phyloP scores from a whole-genome alignment of 2,888 invertebrate genomes.

The Hyposoter dolosus region DNA sequence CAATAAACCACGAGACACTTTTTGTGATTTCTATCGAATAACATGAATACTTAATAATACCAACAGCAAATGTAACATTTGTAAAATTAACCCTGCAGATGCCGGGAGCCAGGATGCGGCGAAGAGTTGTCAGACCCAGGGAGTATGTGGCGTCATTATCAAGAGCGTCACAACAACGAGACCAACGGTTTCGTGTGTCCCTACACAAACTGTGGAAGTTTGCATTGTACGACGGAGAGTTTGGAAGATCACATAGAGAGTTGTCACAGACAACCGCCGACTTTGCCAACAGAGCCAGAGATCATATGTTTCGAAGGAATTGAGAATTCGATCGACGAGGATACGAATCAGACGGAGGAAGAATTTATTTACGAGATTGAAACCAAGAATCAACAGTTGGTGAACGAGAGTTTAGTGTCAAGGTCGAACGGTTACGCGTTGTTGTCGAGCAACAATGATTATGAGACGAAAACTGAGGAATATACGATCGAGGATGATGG shows the following conservation, averaged over 20 bases:
- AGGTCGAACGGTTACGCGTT: slow-evolving; percentile 68
- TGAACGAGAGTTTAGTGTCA: slow-evolving; percentile 66
- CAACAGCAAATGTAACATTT: background rate
- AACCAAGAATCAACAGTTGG: slow-evolving; percentile 66
- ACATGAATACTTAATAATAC: background rate
- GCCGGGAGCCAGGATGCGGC: slow-evolving; percentile 83
- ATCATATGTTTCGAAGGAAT: slow-evolving; percentile 82
- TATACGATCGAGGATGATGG: slow-evolving; percentile 63
- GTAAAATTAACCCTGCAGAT: slow-evolving; percentile 71
- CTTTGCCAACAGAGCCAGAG: slow-evolving; percentile 82
- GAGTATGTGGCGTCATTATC: slow-evolving; percentile 84
- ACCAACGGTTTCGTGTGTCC: slow-evolving; percentile 82
- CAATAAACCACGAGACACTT: background rate
- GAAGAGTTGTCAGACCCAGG: slow-evolving; percentile 83
- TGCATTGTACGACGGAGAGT: slow-evolving; percentile 80
- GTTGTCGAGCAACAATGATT: slow-evolving; percentile 68
- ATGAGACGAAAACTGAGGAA: slow-evolving; percentile 69
- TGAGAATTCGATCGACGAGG: slow-evolving; percentile 79
- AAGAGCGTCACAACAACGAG: slow-evolving; percentile 83
- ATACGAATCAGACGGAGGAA: slow-evolving; percentile 71
- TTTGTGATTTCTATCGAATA: background rate
- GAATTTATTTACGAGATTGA: slow-evolving; percentile 65
- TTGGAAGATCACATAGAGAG: slow-evolving; percentile 83
- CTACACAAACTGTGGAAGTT: slow-evolving; percentile 81
- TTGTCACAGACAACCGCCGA: slow-evolving; percentile 81